Percentiles rank a stretch among this genome's conserved stretches.
Evolutionary conservation across 2,797 vertebrate species (phyloP).

Genomic region (Ctenochaetus hawaiiensis): DNA sequence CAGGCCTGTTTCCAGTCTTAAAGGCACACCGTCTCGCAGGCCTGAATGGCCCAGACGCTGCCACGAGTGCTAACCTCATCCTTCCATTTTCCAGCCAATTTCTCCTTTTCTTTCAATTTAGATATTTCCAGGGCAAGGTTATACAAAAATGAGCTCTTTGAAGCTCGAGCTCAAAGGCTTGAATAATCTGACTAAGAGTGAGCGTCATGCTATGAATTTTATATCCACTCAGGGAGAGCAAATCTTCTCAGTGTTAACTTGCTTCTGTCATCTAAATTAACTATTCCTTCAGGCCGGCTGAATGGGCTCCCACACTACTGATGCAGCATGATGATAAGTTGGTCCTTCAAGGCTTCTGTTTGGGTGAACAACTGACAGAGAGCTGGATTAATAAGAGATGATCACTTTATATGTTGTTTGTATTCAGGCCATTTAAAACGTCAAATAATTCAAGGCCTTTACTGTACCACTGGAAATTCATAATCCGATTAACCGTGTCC

Average conservation of each 20-base stretch:
- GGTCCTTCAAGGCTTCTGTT: conserved; percentile 68
- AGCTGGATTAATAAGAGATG: conserved; percentile 66
- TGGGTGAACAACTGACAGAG: conserved; percentile 55
- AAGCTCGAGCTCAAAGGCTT: conserved; percentile 79
- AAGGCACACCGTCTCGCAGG: conserved; percentile 18
- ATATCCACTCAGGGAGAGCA: conserved; percentile 80
- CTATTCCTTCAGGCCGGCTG: conserved; percentile 74
- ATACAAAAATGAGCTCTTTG: conserved; percentile 79
- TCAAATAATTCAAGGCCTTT: conserved; percentile 69
- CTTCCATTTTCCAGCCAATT: conserved; percentile 68
- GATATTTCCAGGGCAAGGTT: conserved; percentile 75
- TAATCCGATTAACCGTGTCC: conserved; percentile 77
- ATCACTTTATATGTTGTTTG: conserved; percentile 76
- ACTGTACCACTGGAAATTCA: conserved; percentile 62
- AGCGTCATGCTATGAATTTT: conserved; percentile 79
- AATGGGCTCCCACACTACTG: conserved; percentile 56
- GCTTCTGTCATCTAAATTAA: conserved; percentile 81
- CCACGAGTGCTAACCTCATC: conserved; percentile 61
- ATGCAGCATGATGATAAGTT: conserved; percentile 76
- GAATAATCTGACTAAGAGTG: conserved; percentile 78
- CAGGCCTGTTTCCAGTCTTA: conserved; percentile 43
- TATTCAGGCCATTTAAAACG: conserved; percentile 66
- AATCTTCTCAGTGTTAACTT: conserved; percentile 79
- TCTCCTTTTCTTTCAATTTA: conserved; percentile 63
- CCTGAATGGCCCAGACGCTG: conserved; percentile 32